phyloP scores from a whole-genome alignment of 2,113 vertebrate species.

The Eubucco bourcierii region DNA sequence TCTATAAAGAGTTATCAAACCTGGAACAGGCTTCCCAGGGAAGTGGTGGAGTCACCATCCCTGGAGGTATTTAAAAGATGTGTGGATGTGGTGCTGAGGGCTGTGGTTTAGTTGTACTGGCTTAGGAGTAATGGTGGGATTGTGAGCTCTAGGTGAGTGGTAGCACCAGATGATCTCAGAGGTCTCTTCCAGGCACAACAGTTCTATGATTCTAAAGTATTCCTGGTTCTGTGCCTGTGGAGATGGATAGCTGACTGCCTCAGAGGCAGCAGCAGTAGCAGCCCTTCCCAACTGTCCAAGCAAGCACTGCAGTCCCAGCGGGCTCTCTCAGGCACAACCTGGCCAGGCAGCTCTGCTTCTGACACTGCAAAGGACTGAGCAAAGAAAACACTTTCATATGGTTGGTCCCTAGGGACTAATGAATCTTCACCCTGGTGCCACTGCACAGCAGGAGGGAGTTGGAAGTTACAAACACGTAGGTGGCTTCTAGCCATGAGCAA shows the following conservation, averaged over 20 bases:
- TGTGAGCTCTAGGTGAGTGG: no score
- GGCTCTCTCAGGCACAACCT: neutral
- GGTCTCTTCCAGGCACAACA: no score
- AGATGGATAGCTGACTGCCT: neutral
- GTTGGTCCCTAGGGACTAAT: neutral
- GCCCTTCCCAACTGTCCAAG: neutral
- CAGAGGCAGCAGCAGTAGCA: neutral
- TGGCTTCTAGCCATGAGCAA: constrained; percentile 8
- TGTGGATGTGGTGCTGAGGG: no score
- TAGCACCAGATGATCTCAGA: no score
- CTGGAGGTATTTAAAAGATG: no score
- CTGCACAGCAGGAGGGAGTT: neutral
- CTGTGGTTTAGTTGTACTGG: no score
- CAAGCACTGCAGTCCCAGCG: neutral
- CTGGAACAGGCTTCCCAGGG: no score
- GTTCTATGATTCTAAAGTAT: neutral
- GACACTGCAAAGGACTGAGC: neutral
- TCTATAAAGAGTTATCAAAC: no score
- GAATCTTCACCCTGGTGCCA: neutral
- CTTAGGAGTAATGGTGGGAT: no score
- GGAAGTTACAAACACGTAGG: constrained; percentile 5
- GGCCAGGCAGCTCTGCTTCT: neutral
- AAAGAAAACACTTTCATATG: neutral
- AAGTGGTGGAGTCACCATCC: no score
- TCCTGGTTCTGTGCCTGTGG: accelerated